Evolutionary conservation across 2,888 invertebrate genomes (phyloP), one percentile per base, ranked within the genome.

Genomic region (Cabera pusaria): DNA sequence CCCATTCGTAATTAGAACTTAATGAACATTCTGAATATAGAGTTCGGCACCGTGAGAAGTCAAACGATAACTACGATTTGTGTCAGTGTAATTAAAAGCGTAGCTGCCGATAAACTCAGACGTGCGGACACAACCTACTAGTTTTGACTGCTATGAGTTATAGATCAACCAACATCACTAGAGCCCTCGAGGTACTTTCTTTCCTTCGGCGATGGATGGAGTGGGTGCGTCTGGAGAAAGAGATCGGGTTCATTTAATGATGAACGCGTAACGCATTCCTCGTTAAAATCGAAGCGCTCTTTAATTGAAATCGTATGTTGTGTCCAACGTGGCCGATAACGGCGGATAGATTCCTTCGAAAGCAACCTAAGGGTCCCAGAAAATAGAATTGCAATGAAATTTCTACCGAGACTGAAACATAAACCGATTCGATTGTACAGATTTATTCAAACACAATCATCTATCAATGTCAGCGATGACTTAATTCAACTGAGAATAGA

Each of bases 11-110:
- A 87, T 88, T 86, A 86, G 86, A 82, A 82, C 77, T 78, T 87
- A 88, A 87, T 88, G 86, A 87, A 86, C 87, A 85, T 80, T 76
- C 69, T 56, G 75, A 73, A 84, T 84, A 86, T 85, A 77, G 77
- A 83, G 82, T 80, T 69, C 73, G 80, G 77, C 83, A 84, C 82
- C 88, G 88, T 88, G 88, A 88, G 88, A 88, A 86, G 81, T 76
- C 72, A 54, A 59, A 69, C 76, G 88, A 88, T 88, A 88, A 85
- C 81, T 71, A 78, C 77, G 83, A 87, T 84, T 86, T 86, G 88
- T 87, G 88, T 87, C 88, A 84, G 64, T 74, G 85, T 88, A 88
- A 88, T 88, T 88, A 88, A 88, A 88, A 82, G 79, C 82, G 77
- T 85, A 63, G 83, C 85, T 84, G 84, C 77, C 80, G 88, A 88